Evolutionary conservation across 2,113 vertebrate species (phyloP).

Genomic region (Cyrtonyx montezumae): DNA sequence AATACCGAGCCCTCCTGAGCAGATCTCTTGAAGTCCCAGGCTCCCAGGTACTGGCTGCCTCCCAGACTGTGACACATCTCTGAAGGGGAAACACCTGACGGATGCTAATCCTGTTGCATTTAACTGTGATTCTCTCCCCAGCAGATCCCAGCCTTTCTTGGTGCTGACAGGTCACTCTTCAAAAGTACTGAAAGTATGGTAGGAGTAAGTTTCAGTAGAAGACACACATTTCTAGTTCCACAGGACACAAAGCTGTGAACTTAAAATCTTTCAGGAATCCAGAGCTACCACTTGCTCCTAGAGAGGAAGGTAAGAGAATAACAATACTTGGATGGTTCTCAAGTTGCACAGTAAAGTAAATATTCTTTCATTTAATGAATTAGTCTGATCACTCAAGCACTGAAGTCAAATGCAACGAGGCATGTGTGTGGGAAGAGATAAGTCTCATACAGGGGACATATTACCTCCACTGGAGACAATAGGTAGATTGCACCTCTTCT

Average conservation of each 20-base stretch:
- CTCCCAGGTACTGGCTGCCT: not conserved
- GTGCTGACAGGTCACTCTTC: not conserved
- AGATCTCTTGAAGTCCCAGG: not conserved
- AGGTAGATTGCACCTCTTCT: not conserved
- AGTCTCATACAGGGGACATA: not conserved
- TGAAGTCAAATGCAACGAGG: not conserved
- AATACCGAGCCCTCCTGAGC: not conserved
- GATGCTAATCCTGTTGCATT: not conserved
- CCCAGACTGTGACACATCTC: fast-evolving
- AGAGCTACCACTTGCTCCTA: not conserved
- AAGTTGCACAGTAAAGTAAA: not conserved
- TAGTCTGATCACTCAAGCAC: not conserved
- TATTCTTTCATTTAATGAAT: not conserved
- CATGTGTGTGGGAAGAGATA: not conserved
- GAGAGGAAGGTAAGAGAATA: not conserved
- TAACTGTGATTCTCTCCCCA: not conserved
- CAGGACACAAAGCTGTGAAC: not conserved
- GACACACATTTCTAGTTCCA: not conserved
- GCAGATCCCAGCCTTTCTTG: not conserved
- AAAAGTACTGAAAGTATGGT: not conserved
- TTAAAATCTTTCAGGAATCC: not conserved
- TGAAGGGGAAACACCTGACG: not conserved
- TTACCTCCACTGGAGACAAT: not conserved
- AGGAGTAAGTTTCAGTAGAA: not conserved
- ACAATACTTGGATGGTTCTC: not conserved